Evolutionary conservation across 2,888 invertebrate genomes (phyloP).

Genomic region (Stenichneumon culpator): DNA sequence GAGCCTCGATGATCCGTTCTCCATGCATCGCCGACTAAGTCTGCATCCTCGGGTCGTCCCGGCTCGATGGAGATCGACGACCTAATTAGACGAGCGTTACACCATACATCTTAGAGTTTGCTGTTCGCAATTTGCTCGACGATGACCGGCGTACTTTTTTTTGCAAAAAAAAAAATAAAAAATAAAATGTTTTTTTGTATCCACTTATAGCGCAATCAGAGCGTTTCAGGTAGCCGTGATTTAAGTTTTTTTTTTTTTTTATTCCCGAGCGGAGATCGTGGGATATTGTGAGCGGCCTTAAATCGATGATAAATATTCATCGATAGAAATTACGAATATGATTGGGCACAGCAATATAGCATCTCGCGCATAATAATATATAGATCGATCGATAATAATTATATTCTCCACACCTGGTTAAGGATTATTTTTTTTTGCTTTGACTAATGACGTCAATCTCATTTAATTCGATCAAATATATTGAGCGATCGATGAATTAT

Average conservation of each 20-base stretch:
- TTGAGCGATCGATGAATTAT: constrained; percentile 51
- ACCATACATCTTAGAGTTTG: constrained; percentile 30
- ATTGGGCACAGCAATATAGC: no score
- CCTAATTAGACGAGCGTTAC: constrained; percentile 61
- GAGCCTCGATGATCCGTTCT: constrained; percentile 32
- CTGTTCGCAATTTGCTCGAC: constrained; percentile 38
- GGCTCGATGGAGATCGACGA: constrained; percentile 60
- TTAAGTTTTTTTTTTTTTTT: background rate
- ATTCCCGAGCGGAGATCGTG: background rate
- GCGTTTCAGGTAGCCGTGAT: constrained; percentile 46
- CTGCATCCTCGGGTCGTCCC: constrained; percentile 60
- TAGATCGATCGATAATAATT: background rate
- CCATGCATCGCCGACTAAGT: constrained; percentile 54
- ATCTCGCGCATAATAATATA: no score
- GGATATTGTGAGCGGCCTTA: background rate
- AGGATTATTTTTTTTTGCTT: background rate
- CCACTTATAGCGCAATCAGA: constrained; percentile 54
- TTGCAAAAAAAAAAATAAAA: background rate
- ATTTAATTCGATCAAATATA: constrained; percentile 18
- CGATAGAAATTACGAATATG: background rate
- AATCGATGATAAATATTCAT: background rate
- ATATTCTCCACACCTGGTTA: constrained; percentile 9
- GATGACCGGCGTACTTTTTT: constrained; percentile 18
- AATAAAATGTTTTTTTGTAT: constrained; percentile 9
- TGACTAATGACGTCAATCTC: constrained; percentile 30